Evolutionary conservation across 2,888 invertebrate species (phyloP).

Genomic region (Calameuta filiformis): DNA sequence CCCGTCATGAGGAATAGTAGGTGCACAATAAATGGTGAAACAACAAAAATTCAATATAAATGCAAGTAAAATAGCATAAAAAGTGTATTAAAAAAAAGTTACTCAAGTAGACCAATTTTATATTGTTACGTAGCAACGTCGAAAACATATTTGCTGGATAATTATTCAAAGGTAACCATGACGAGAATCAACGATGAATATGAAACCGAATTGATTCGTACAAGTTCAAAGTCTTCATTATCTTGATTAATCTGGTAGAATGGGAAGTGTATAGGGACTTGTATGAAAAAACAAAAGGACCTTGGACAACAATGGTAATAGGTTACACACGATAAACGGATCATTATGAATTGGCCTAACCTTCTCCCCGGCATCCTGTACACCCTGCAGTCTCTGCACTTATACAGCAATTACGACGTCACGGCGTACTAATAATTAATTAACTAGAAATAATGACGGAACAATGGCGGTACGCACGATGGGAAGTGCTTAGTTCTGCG

Average conservation of each 20-base stretch:
- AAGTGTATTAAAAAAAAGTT: neutral
- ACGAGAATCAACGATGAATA: neutral
- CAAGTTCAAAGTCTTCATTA: neutral
- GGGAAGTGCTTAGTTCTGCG: slow-evolving; percentile 59
- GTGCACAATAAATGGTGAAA: no score
- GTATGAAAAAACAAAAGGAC: slow-evolving; percentile 39
- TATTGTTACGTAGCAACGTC: neutral
- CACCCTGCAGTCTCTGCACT: slow-evolving; percentile 56
- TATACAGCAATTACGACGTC: slow-evolving; percentile 58
- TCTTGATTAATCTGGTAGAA: neutral
- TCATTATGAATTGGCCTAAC: slow-evolving; percentile 53
- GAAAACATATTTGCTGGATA: neutral
- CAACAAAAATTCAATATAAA: neutral
- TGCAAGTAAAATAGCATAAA: neutral
- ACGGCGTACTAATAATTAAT: slow-evolving; percentile 62
- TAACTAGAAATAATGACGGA: slow-evolving; percentile 60
- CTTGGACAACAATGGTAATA: slow-evolving; percentile 57
- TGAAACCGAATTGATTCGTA: neutral
- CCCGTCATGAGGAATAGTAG: neutral
- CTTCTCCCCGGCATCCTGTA: slow-evolving; percentile 61
- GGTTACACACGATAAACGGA: slow-evolving; percentile 41
- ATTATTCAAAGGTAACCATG: neutral
- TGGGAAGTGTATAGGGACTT: neutral
- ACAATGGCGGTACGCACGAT: slow-evolving; percentile 55
- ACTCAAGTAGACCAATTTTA: neutral